Percentiles rank a stretch among this genome's conserved stretches.
phyloP scores from a whole-genome alignment of 2,113 vertebrate species.

The Pedetes capensis region DNA sequence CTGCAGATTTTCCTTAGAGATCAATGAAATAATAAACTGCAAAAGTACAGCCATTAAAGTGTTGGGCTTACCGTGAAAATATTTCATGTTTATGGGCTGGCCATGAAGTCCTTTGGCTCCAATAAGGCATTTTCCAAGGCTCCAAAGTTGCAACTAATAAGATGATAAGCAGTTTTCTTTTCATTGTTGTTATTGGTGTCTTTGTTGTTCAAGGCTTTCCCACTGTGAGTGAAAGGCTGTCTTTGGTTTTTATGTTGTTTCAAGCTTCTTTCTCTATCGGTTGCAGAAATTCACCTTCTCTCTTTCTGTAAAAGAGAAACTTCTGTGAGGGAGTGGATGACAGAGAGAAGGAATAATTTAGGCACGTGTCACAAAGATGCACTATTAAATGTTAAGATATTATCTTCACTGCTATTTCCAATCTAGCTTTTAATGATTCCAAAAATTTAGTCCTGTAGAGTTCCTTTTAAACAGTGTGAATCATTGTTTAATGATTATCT shows the following conservation, averaged over 20 bases:
- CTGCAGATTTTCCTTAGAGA: slow-evolving; percentile 29
- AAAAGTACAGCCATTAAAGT: slow-evolving; percentile 11
- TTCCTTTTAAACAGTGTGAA: background rate
- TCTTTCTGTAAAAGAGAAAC: slow-evolving; percentile 6
- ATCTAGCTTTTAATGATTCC: background rate
- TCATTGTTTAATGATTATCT: background rate
- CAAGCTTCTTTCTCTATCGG: background rate
- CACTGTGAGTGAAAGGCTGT: background rate
- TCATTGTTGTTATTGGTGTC: background rate
- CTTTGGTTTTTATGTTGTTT: background rate
- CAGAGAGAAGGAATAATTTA: background rate
- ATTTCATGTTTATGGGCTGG: background rate
- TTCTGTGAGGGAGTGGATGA: background rate
- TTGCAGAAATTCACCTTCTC: background rate
- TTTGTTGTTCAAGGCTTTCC: background rate
- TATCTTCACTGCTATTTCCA: background rate
- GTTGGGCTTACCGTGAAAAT: slow-evolving; percentile 15
- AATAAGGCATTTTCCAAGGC: background rate
- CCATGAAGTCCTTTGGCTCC: background rate
- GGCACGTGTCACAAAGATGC: background rate
- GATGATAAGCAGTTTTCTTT: background rate
- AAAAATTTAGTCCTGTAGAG: background rate
- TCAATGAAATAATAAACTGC: slow-evolving; percentile 44
- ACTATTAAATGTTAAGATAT: background rate
- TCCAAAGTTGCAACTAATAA: background rate